Evolutionary conservation across 2,888 invertebrate genomes (phyloP), one percentile per base, ranked within the genome.

Genomic region (Parnassius orleans): DNA sequence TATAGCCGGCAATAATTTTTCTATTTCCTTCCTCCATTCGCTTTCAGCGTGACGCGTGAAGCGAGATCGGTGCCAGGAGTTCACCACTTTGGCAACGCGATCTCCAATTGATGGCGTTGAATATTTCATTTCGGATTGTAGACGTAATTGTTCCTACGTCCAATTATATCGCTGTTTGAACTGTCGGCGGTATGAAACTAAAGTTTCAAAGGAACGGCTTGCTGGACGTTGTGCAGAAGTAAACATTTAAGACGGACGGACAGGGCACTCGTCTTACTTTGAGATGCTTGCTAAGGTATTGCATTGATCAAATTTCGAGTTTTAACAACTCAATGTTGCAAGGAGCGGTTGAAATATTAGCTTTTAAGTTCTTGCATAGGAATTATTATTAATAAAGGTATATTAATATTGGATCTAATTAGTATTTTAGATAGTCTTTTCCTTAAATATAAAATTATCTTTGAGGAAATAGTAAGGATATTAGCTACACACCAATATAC

Each of bases 91-190:
- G 53, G 57, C 60, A 52, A 48, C 48, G 42, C 53, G 12, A 50
- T 58, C 15, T 43, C n/a, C 58, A 59, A 63, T 55, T 55, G 55
- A 59, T 52, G 55, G 9, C 11, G 10, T 41, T 52, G 14, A 44
- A 63, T 63, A 55, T 48, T 19, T 59, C 59, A 51, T 54, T 15
- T 46, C 46, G 41, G 41, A n/a, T 54, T 33, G 14, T 42, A 50
- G 41, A 58, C 53, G 53, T 63, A 46, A 59, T 55, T 55, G 58
- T 63, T 58, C 7, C 44, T 11, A 46, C 42, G 46, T 62, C 57
- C 65, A 68, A 68, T 63, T 71, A 66, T 62, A 66, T 33, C 53
- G 14, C 14, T 48, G 56, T 68, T 67, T 66, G 65, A 66, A 63
- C 64, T 66, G 65, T 65, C 66, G 59, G 65, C 57, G 56, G 51